Evolutionary conservation across 2,888 invertebrate genomes (phyloP).

Genomic region (Beris morrisii): DNA sequence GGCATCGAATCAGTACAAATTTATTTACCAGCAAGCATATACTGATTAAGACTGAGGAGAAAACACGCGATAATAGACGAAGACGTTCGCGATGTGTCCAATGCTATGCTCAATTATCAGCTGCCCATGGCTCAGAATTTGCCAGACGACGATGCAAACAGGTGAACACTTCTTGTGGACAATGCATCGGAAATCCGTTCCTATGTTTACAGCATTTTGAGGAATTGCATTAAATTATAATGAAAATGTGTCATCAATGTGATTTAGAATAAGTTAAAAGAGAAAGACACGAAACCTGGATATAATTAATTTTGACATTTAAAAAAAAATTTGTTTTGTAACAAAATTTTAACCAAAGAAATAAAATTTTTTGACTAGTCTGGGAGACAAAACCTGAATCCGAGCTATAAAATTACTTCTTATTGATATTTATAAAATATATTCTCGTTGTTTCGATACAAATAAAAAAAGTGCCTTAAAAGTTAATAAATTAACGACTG

Average conservation of each 20-base stretch:
- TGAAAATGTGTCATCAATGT: not conserved
- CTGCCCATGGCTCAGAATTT: not conserved
- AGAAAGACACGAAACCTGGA: no score
- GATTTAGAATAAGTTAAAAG: not conserved
- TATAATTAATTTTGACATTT: no score
- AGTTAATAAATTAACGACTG: no score
- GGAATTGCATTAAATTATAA: not conserved
- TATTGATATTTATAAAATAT: no score
- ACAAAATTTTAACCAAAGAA: no score
- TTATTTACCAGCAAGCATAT: not conserved
- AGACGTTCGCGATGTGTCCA: not conserved
- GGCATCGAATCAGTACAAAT: no score
- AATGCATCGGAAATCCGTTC: not conserved
- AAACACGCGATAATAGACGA: not conserved
- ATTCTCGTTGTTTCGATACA: no score
- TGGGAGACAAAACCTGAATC: no score
- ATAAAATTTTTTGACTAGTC: no score
- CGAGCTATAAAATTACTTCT: not conserved
- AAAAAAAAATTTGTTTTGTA: no score
- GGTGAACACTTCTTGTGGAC: constrained; percentile 5
- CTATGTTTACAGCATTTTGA: not conserved
- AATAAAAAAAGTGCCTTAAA: no score
- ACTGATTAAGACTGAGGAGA: not conserved
- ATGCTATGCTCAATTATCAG: not conserved
- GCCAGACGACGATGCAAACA: not conserved